Evolutionary conservation across 2,888 invertebrate genomes (phyloP).

Genomic region (Archips crataeganus): DNA sequence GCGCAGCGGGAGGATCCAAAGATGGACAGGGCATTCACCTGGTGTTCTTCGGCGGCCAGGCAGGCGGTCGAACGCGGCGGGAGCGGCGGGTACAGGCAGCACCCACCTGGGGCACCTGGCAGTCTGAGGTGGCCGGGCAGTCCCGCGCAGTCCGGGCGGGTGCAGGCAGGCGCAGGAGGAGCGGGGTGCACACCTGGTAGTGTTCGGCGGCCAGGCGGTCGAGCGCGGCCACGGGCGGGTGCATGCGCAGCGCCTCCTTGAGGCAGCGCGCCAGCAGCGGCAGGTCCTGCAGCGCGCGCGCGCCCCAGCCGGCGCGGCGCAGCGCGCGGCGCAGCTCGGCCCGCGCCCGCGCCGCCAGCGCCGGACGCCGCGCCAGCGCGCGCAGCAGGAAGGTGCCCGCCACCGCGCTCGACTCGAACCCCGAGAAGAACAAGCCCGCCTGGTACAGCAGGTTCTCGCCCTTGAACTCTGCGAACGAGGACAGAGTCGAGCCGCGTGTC

Average conservation of each 20-base stretch:
- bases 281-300: neutral
- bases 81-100: too few relatives aligned
- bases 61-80: too few relatives aligned
- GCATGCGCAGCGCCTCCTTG: neutral
- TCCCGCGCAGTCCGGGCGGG: too few relatives aligned
- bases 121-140: too few relatives aligned
- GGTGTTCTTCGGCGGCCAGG: too few relatives aligned
- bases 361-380: neutral
- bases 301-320: neutral
- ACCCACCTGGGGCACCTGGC: too few relatives aligned
- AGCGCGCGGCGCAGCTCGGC: neutral
- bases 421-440: slow-evolving; percentile 52
- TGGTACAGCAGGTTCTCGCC: slow-evolving; percentile 51
- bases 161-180: neutral
- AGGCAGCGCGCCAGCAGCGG: slow-evolving; percentile 4
- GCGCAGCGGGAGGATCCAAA: too few relatives aligned
- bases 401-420: slow-evolving; percentile 52
- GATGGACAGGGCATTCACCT: too few relatives aligned
- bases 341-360: neutral
- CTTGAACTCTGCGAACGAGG: slow-evolving; percentile 45
- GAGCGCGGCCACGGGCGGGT: neutral
- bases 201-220: neutral
- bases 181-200: neutral
- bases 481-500: too few relatives aligned
- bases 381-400: neutral